These are phyloP conservation scores for Gnathonemus longibarbis DNA, from an alignment of 2,113 vertebrate genomes.

Conservation along the genomic window DNA sequence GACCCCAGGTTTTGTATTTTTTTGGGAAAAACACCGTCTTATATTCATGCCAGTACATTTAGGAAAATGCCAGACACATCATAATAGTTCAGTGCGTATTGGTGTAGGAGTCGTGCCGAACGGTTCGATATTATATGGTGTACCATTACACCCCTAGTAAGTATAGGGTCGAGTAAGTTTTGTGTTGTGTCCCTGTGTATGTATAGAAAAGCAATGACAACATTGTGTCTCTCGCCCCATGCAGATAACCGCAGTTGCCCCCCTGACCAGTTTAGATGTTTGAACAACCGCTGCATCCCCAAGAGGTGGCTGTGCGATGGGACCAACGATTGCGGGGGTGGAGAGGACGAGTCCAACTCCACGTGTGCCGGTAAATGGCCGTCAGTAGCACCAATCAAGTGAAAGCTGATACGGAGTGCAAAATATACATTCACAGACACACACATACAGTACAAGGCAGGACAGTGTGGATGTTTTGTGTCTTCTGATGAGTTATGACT, in stretches of 20 bases:
- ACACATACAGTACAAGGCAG: background rate
- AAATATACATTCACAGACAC: background rate
- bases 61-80: background rate
- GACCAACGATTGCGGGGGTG: constrained; percentile 84
- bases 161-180: background rate
- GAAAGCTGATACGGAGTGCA: background rate
- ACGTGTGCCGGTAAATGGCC: constrained; percentile 79
- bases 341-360: constrained; percentile 86
- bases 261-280: constrained; percentile 88
- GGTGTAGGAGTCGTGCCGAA: background rate
- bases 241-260: constrained; percentile 90
- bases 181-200: background rate
- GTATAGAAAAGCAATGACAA: background rate
- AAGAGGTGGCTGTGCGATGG: constrained; percentile 96
- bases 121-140: background rate
- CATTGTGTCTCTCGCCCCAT: constrained; percentile 15
- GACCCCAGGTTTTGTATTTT: background rate
- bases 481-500: background rate
- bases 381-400: background rate
- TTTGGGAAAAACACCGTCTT: no score
- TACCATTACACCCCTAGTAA: background rate
- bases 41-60: no score
- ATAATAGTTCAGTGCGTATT: background rate
- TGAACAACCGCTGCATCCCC: constrained; percentile 91
- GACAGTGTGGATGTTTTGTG: background rate